phyloP scores from a whole-genome alignment of 2,113 vertebrate species.

The Calypte anna region DNA sequence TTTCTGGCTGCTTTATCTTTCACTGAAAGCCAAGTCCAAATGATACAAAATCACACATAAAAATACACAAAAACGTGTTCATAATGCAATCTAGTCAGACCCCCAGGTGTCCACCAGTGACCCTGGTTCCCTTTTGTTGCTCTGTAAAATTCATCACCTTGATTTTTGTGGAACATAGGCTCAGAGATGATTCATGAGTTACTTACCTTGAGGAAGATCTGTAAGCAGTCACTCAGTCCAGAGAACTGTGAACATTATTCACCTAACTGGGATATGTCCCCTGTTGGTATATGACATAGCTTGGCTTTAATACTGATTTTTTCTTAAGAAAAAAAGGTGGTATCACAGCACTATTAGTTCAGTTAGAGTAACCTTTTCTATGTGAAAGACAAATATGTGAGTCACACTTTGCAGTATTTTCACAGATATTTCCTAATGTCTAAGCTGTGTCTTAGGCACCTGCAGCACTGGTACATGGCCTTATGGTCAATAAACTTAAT shows the following conservation, averaged over 20 bases:
- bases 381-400: not conserved
- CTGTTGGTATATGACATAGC: not conserved
- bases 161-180: conserved; percentile 13
- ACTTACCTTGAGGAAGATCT: not conserved
- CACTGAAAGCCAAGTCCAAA: not conserved
- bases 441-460: not conserved
- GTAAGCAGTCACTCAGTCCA: conserved; percentile 26
- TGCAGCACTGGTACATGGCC: not conserved
- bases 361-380: not conserved
- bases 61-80: not conserved
- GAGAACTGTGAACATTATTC: conserved; percentile 4
- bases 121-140: not conserved
- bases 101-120: not conserved
- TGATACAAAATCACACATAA: not conserved
- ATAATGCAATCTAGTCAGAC: not conserved
- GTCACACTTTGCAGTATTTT: not conserved
- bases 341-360: not conserved
- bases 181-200: conserved; percentile 35
- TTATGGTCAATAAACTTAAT: not conserved
- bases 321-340: not conserved
- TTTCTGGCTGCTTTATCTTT: not conserved
- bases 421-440: not conserved
- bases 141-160: not conserved
- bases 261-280: conserved; percentile 4
- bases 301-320: not conserved